These are phyloP conservation scores for Augochlora pura DNA, from an alignment of 1,140 invertebrate genomes.

Conservation along the genomic window DNA sequence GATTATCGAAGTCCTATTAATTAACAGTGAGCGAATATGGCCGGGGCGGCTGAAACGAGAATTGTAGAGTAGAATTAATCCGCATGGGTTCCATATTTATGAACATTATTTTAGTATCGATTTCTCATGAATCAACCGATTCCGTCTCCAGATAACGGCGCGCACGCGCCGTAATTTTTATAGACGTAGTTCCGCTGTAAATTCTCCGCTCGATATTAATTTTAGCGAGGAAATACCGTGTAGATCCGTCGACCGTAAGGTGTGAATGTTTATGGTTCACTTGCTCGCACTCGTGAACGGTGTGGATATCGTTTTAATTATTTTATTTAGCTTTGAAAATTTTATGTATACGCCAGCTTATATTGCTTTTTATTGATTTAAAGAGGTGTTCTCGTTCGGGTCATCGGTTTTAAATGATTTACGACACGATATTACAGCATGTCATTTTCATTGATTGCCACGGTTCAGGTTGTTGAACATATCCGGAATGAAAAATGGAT, in stretches of 20 bases:
- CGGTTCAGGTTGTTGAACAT: no score
- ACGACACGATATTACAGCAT: no score
- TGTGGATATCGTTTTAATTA: constrained; percentile 1
- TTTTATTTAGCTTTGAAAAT: neutral
- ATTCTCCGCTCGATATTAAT: constrained; percentile 22
- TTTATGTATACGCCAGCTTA: no score
- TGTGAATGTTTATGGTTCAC: constrained; percentile 18
- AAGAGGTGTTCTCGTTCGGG: no score
- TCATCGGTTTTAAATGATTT: no score
- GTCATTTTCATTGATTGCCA: no score
- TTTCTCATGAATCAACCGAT: constrained; percentile 32
- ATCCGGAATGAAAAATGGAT: no score
- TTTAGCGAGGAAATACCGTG: neutral
- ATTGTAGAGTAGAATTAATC: constrained; percentile 28
- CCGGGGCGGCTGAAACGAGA: constrained; percentile 1
- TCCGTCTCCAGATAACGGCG: neutral
- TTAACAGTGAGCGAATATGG: constrained; percentile 33
- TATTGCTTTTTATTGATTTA: neutral
- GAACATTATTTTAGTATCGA: constrained; percentile 36
- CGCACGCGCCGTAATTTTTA: constrained; percentile 16
- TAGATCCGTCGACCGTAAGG: constrained; percentile 3
- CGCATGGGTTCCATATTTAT: constrained; percentile 22
- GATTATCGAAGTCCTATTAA: constrained; percentile 48
- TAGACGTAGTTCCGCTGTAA: neutral
- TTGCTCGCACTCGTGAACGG: neutral